phyloP scores from a whole-genome alignment of 2,113 vertebrate genomes.

The Phodopus roborovskii region DNA sequence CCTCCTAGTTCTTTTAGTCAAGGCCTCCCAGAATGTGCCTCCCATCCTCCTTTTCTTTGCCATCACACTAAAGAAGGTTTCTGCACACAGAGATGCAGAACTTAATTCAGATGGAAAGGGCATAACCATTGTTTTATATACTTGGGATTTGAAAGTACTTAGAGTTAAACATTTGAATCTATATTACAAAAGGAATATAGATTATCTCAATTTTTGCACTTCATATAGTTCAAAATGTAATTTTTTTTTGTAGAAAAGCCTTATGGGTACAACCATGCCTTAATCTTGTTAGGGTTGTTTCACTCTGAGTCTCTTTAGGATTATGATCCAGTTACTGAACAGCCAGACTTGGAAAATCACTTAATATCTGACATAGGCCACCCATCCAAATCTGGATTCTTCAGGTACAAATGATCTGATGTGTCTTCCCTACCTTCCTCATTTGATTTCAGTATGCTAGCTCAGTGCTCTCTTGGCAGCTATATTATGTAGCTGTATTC shows the following conservation, averaged over 20 bases:
- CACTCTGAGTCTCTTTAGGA: background rate
- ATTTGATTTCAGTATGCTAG: background rate
- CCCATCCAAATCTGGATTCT: background rate
- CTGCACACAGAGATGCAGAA: background rate
- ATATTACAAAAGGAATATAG: background rate
- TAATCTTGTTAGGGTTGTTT: background rate
- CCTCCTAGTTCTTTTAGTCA: background rate
- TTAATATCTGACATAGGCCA: background rate
- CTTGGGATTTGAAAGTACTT: constrained; percentile 40
- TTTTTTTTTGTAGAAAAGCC: constrained; percentile 28
- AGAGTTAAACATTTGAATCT: background rate
- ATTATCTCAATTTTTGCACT: constrained; percentile 31
- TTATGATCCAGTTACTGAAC: background rate
- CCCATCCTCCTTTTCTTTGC: background rate
- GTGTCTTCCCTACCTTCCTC: background rate
- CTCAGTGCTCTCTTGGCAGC: background rate
- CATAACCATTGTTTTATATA: constrained; percentile 4
- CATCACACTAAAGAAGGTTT: background rate
- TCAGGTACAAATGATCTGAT: background rate
- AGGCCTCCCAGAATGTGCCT: background rate
- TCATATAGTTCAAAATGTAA: constrained; percentile 21
- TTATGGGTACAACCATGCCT: background rate
- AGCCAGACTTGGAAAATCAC: background rate
- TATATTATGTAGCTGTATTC: background rate
- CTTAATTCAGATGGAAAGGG: background rate